Percentiles rank a stretch among this genome's conserved stretches.
Conservation (phyloP, 2,888 invertebrate species). For the Tetanocera ferruginea region DNA sequence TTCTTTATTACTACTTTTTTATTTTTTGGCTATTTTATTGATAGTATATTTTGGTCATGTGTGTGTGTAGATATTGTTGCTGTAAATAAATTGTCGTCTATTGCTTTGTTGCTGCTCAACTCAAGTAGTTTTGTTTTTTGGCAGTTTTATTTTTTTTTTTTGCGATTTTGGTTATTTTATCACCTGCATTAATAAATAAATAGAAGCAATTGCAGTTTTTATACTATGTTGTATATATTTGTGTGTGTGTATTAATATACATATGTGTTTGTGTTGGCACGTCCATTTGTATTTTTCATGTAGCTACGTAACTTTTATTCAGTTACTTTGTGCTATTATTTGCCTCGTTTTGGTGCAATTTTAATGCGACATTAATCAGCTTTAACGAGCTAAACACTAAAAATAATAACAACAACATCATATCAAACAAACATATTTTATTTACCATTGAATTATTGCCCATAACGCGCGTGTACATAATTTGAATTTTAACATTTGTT, state of each 20-base stretch:
- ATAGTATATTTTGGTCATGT: neutral
- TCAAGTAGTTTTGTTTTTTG: neutral
- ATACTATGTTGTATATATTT: neutral
- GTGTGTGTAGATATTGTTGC: neutral
- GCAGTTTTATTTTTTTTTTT: neutral
- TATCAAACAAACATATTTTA: neutral
- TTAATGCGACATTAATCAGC: slow-evolving; percentile 33
- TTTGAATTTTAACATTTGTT: neutral
- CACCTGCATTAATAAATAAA: slow-evolving; percentile 24
- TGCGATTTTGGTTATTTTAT: neutral
- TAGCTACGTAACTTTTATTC: neutral
- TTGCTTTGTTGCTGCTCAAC: neutral
- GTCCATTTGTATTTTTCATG: neutral
- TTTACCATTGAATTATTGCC: neutral
- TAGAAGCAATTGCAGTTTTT: neutral
- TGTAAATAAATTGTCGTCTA: neutral
- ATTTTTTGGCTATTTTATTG: neutral
- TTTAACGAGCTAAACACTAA: slow-evolving; percentile 21
- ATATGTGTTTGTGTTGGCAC: neutral
- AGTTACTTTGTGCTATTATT: neutral
- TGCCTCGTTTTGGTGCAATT: slow-evolving; percentile 11
- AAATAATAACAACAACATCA: slow-evolving; percentile 1
- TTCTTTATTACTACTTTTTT: neutral
- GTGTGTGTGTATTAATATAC: no score
- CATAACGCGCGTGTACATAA: neutral